These are phyloP conservation scores for Sitophilus oryzae DNA, from an alignment of 1,140 invertebrate species.

Conservation along the genomic window DNA sequence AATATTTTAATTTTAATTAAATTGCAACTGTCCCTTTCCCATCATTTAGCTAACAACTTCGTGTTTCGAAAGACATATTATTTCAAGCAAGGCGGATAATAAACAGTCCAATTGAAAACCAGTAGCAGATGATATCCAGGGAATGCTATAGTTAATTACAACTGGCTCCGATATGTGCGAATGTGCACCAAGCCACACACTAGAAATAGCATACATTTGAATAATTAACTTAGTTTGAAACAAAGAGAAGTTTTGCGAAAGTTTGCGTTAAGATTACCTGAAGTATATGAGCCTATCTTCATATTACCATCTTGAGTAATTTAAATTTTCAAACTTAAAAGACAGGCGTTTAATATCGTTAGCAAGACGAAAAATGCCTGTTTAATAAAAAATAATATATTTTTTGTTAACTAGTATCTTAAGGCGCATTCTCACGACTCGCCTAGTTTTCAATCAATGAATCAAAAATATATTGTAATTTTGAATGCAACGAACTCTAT, in stretches of 20 bases:
- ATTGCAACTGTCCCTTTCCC: too few species aligned
- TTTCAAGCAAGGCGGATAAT: constrained; percentile 1
- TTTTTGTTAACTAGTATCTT: too few species aligned
- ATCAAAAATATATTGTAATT: too few species aligned
- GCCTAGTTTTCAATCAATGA: too few species aligned
- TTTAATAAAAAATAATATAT: too few species aligned
- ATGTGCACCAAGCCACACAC: constrained; percentile 14
- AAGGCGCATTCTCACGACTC: too few species aligned
- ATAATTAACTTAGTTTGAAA: constrained; percentile 22
- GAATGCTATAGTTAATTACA: constrained; percentile 16
- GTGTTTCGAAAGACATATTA: background rate
- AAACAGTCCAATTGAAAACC: constrained; percentile 14
- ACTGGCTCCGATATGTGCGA: constrained; percentile 8
- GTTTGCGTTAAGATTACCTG: constrained; percentile 14
- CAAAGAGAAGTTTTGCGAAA: constrained; percentile 15
- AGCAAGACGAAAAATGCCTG: too few species aligned
- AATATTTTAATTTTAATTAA: too few species aligned
- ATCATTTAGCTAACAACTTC: too few species aligned
- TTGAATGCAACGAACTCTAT: too few species aligned
- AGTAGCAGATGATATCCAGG: constrained; percentile 9
- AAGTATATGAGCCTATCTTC: constrained; percentile 15
- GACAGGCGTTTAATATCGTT: too few species aligned
- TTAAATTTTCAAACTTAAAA: background rate
- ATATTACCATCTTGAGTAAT: constrained; percentile 5
- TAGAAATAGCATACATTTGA: constrained; percentile 22